Conservation (phyloP, 2,888 invertebrate species). For the Machimus rusticus region DNA sequence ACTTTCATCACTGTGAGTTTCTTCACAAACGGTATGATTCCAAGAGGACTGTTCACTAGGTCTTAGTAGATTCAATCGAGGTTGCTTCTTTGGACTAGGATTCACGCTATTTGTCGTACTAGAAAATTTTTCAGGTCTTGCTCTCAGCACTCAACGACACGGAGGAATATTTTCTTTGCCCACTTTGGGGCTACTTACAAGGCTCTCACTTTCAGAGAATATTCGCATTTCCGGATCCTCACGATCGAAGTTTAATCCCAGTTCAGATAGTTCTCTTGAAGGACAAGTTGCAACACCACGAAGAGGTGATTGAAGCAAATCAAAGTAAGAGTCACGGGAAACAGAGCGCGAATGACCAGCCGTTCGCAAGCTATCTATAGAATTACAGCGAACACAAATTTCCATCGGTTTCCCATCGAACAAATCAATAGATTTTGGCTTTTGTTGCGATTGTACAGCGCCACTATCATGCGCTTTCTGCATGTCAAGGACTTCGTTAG, state of each 20-base stretch:
- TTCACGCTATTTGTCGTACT: constrained; percentile 67
- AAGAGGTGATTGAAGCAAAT: constrained; percentile 65
- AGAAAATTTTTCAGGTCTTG: constrained; percentile 67
- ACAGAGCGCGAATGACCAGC: constrained; percentile 72
- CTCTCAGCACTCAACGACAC: constrained; percentile 65
- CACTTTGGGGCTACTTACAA: constrained; percentile 68
- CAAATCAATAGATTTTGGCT: constrained; percentile 58
- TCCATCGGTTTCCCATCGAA: constrained; percentile 62
- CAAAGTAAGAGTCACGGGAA: constrained; percentile 94
- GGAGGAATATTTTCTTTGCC: constrained; percentile 64
- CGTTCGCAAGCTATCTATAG: constrained; percentile 63
- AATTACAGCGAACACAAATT: constrained; percentile 61
- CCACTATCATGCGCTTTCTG: constrained; percentile 2
- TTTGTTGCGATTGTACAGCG: constrained; percentile 39
- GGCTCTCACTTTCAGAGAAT: constrained; percentile 86
- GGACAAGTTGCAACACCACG: constrained; percentile 59
- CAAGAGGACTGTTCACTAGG: constrained; percentile 50
- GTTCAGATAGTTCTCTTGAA: constrained; percentile 78
- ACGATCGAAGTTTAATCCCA: constrained; percentile 82
- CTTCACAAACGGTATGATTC: constrained; percentile 42
- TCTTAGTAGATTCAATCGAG: constrained; percentile 64
- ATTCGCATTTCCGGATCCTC: constrained; percentile 87
- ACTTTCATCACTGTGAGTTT: constrained; percentile 60
- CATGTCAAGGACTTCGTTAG: constrained; percentile 27
- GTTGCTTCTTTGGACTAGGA: constrained; percentile 71